These are phyloP conservation scores for Sisor rabdophorus DNA, from an alignment of 2,113 vertebrate genomes.

Conservation along the genomic window DNA sequence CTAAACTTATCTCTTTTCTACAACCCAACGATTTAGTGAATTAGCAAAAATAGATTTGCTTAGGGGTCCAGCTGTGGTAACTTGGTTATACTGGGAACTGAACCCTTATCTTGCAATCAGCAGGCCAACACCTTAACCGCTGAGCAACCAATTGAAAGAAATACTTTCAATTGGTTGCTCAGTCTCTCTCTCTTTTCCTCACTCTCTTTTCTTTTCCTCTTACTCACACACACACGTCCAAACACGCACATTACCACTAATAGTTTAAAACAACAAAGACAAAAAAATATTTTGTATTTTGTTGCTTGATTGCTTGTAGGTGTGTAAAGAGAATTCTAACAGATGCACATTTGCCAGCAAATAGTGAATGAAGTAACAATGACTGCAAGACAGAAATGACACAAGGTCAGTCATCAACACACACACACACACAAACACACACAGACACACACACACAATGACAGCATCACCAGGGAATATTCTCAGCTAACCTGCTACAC, in stretches of 20 bases:
- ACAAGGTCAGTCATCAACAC: not conserved
- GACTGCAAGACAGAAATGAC: too few relatives aligned
- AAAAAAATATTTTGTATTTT: not conserved
- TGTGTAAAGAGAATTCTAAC: not conserved
- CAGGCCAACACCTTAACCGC: too few relatives aligned
- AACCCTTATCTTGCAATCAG: too few relatives aligned
- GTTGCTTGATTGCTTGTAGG: not conserved
- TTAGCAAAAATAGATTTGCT: too few relatives aligned
- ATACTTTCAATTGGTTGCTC: not conserved
- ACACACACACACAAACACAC: constrained; percentile 7
- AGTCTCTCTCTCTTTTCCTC: constrained; percentile 1
- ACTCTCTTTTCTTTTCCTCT: not conserved
- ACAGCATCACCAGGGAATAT: constrained; percentile 15
- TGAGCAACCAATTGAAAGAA: not conserved
- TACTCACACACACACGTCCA: not conserved
- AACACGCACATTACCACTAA: not conserved
- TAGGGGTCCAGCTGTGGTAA: too few relatives aligned
- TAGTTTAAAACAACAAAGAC: not conserved
- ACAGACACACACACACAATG: not conserved
- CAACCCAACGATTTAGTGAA: too few relatives aligned
- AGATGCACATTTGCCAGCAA: not conserved
- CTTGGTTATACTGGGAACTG: too few relatives aligned
- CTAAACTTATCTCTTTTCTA: too few relatives aligned
- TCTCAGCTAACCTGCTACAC: not conserved
- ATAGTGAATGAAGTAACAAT: too few relatives aligned